A percentile compares a stretch with the other conserved stretches of the same genome.
phyloP scores from a whole-genome alignment of 2,888 invertebrate species.

The Bugulina stolonifera region DNA sequence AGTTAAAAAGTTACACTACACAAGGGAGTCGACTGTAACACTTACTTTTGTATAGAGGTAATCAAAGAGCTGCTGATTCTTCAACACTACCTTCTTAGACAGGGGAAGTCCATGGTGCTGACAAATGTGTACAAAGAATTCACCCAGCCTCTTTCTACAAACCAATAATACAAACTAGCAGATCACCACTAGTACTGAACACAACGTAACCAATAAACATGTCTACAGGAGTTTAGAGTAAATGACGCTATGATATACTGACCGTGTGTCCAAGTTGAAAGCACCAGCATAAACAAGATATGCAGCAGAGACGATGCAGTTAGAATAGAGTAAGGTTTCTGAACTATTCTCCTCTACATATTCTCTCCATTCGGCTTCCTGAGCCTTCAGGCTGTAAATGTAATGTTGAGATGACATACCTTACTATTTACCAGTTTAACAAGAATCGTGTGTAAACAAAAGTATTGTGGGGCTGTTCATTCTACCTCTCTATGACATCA shows the following conservation, averaged over 20 bases:
- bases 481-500: no score
- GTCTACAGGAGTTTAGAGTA: no score
- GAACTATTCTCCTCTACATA: conserved; percentile 46
- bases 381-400: conserved; percentile 41
- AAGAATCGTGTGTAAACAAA: no score
- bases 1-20: no score
- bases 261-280: conserved; percentile 47
- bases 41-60: conserved; percentile 46
- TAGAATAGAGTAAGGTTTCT: conserved; percentile 47
- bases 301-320: conserved; percentile 50
- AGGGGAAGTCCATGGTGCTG: conserved; percentile 47
- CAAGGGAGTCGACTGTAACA: no score
- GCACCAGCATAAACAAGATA: conserved; percentile 51
- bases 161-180: no score
- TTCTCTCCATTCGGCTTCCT: conserved; percentile 46
- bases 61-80: conserved; percentile 43
- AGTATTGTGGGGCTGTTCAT: no score
- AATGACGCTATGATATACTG: no score
- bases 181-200: no score
- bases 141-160: conserved; percentile 44
- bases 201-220: no score
- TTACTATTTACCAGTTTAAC: no score
- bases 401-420: neutral
- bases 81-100: conserved; percentile 42
- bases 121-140: conserved; percentile 50